Conservation (phyloP, 2,797 vertebrate species). For the Botia kubotai region DNA sequence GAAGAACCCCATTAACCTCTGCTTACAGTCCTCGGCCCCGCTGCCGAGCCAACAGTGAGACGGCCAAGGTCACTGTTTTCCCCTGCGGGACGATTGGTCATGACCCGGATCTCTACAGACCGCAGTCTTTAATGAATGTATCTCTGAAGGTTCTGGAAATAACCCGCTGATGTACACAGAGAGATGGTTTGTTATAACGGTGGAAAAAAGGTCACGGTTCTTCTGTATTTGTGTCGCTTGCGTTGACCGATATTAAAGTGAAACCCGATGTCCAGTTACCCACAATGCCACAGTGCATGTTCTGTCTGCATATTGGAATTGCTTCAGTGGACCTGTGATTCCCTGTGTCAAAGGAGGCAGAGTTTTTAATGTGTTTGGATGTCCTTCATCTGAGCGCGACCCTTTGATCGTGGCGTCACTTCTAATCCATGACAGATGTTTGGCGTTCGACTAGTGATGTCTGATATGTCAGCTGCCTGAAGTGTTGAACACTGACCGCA, state of each 20-base stretch:
- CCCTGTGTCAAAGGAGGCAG: background rate
- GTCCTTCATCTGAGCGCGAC: slow-evolving; percentile 6
- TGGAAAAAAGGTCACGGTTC: slow-evolving; percentile 22
- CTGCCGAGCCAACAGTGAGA: slow-evolving; percentile 65
- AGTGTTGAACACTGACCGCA: slow-evolving; percentile 59
- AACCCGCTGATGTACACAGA: slow-evolving; percentile 29
- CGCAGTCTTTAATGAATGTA: slow-evolving; percentile 40
- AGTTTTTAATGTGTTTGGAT: slow-evolving; percentile 31
- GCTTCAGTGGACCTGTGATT: slow-evolving; percentile 24
- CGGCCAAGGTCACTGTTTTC: slow-evolving; percentile 68
- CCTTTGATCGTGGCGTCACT: slow-evolving; percentile 46
- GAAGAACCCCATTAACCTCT: slow-evolving; percentile 74
- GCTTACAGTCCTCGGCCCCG: slow-evolving; percentile 61
- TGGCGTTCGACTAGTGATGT: slow-evolving; percentile 61
- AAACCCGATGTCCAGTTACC: background rate
- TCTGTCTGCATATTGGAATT: slow-evolving; percentile 8
- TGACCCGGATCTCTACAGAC: slow-evolving; percentile 58
- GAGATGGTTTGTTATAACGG: slow-evolving; percentile 24
- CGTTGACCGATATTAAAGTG: slow-evolving; percentile 29
- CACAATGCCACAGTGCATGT: background rate
- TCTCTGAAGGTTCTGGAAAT: slow-evolving; percentile 33
- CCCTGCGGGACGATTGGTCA: slow-evolving; percentile 56
- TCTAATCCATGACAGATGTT: slow-evolving; percentile 53
- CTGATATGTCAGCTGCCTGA: slow-evolving; percentile 19
- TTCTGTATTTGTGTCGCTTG: slow-evolving; percentile 3